A percentile compares a stretch with the other conserved stretches of the same genome.
phyloP scores from a whole-genome alignment of 1,140 invertebrate species.

The Zophobas atratus region DNA sequence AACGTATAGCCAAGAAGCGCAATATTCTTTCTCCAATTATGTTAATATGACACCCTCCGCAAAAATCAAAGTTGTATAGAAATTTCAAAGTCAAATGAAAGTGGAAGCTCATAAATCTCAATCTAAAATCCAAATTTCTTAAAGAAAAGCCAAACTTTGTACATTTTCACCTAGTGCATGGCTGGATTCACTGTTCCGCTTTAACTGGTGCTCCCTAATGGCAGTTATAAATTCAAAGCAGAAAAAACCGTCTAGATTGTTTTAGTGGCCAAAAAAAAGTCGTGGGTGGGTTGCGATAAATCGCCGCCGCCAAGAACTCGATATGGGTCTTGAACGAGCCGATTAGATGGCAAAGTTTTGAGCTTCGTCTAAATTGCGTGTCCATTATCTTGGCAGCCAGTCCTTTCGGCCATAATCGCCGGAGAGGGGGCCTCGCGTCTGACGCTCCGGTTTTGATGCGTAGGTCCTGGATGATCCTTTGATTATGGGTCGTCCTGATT shows the following conservation, averaged over 20 bases:
- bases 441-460: slow-evolving; percentile 40
- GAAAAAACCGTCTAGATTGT: not conserved
- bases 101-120: slow-evolving; percentile 23
- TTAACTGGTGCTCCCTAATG: not conserved
- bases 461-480: slow-evolving; percentile 52
- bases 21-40: slow-evolving; percentile 15
- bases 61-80: slow-evolving; percentile 5
- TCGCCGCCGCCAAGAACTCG: slow-evolving; percentile 1
- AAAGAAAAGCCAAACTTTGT: slow-evolving; percentile 4
- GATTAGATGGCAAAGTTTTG: slow-evolving; percentile 47
- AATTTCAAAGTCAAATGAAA: slow-evolving; percentile 19
- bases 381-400: slow-evolving; percentile 52
- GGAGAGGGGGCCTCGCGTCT: slow-evolving; percentile 28
- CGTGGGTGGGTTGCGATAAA: slow-evolving; percentile 5
- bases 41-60: not conserved
- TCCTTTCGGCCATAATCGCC: slow-evolving; percentile 47
- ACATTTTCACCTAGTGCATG: not conserved
- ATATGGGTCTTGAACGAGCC: slow-evolving; percentile 22
- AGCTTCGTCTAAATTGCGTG: slow-evolving; percentile 53
- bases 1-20: not conserved
- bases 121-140: not conserved
- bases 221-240: not conserved
- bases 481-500: slow-evolving; percentile 54
- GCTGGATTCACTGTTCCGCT: not conserved
- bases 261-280: slow-evolving; percentile 2